These are phyloP conservation scores for Melangyna quadrimaculata DNA, from an alignment of 2,888 invertebrate species.

Conservation along the genomic window DNA sequence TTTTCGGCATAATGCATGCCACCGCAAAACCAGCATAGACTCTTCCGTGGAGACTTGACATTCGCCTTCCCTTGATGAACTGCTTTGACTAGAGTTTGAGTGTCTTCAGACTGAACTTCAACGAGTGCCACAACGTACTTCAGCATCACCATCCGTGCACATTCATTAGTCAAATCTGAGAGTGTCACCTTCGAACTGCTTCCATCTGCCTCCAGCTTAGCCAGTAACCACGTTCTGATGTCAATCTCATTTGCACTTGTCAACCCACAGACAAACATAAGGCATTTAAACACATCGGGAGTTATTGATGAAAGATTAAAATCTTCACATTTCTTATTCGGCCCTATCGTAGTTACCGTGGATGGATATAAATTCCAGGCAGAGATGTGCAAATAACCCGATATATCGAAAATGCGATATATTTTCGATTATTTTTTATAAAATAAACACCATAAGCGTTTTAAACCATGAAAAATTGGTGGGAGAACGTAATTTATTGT, in stretches of 20 bases:
- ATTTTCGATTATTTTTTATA: too few relatives aligned
- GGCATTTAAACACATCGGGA: slow-evolving; percentile 17
- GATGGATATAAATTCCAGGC: too few relatives aligned
- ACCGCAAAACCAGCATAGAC: slow-evolving; percentile 51
- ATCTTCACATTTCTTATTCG: background rate
- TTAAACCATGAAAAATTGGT: too few relatives aligned
- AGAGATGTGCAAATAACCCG: too few relatives aligned
- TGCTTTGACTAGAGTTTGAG: background rate
- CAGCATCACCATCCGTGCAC: background rate
- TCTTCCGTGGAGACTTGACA: slow-evolving; percentile 9
- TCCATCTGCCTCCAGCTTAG: slow-evolving; percentile 27
- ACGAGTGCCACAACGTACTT: background rate
- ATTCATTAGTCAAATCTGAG: background rate
- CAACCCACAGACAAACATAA: slow-evolving; percentile 29
- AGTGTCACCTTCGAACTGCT: too few relatives aligned
- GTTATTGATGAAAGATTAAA: background rate
- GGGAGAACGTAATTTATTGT: too few relatives aligned
- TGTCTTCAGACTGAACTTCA: background rate
- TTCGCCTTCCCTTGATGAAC: background rate
- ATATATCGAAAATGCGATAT: too few relatives aligned
- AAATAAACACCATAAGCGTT: too few relatives aligned
- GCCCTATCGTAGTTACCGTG: too few relatives aligned
- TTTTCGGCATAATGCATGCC: slow-evolving; percentile 62
- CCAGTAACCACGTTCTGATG: slow-evolving; percentile 18
- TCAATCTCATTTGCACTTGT: slow-evolving; percentile 6